Evolutionary conservation across 2,113 vertebrate genomes (phyloP).

Genomic region (Sceloporus undulatus): DNA sequence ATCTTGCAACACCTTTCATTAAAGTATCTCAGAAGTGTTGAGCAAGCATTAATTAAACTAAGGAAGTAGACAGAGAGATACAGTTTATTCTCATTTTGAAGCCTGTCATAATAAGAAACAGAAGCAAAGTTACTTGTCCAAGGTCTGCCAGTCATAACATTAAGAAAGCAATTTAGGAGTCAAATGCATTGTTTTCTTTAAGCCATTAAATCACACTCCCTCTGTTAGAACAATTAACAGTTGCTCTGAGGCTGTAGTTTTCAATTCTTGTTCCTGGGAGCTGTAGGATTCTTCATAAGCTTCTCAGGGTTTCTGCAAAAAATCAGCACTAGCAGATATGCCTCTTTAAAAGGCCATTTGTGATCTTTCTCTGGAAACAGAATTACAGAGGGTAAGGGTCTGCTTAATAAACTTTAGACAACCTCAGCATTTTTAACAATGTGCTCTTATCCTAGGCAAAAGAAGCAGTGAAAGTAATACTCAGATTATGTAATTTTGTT

Average conservation of each 20-base stretch:
- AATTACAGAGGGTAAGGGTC: too few species aligned
- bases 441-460: too few species aligned
- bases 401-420: too few species aligned
- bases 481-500: too few species aligned
- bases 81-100: constrained; percentile 45
- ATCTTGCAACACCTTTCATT: constrained; percentile 50
- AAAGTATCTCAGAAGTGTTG: constrained; percentile 61
- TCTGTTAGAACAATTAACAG: not conserved
- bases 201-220: constrained; percentile 12
- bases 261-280: not conserved
- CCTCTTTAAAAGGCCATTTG: not conserved
- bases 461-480: too few species aligned
- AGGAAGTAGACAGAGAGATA: constrained; percentile 55
- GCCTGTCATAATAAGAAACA: constrained; percentile 5
- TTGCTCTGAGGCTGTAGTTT: not conserved
- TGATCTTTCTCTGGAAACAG: not conserved
- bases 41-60: constrained; percentile 72
- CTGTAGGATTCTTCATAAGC: not conserved
- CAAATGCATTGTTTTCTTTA: not conserved
- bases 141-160: constrained; percentile 34
- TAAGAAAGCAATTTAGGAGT: constrained; percentile 21
- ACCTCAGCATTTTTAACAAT: too few species aligned
- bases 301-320: not conserved
- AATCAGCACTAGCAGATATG: not conserved
- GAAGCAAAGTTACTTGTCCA: constrained; percentile 37